Percentiles rank a stretch among this genome's conserved stretches.
phyloP scores from a whole-genome alignment of 2,888 invertebrate species.

The Nematopogon swammerdamellus region DNA sequence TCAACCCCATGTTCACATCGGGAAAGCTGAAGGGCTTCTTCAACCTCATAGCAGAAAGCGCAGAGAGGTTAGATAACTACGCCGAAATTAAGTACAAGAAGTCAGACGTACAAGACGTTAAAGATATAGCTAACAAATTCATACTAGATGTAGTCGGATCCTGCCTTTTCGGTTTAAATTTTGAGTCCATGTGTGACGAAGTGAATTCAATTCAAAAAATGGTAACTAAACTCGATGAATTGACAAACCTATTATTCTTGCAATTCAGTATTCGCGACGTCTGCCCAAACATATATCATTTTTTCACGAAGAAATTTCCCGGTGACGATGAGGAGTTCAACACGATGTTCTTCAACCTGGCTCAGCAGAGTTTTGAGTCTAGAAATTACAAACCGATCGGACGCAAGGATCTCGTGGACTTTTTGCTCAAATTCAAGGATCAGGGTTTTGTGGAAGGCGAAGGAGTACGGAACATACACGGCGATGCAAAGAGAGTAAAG shows the following conservation, averaged over 20 bases:
- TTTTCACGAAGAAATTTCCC: constrained; percentile 1
- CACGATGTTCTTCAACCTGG: constrained; percentile 4
- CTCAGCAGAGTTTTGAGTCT: constrained; percentile 4
- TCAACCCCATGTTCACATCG: constrained; percentile 14
- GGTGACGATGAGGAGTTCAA: background rate
- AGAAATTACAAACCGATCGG: constrained; percentile 8
- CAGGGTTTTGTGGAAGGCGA: constrained; percentile 12
- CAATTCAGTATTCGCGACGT: constrained; percentile 5
- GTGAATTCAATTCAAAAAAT: constrained; percentile 7
- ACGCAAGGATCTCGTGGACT: constrained; percentile 14
- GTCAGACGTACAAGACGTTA: constrained; percentile 7
- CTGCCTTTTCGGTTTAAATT: constrained; percentile 9
- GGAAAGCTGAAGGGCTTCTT: constrained; percentile 16
- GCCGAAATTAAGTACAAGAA: constrained; percentile 8
- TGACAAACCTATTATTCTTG: background rate
- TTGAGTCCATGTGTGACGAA: constrained; percentile 6
- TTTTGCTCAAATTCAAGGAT: constrained; percentile 9
- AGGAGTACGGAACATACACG: constrained; percentile 9
- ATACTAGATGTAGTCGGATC: constrained; percentile 9
- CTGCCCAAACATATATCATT: constrained; percentile 8
- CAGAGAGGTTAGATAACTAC: constrained; percentile 9
- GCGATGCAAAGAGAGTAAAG: constrained; percentile 13
- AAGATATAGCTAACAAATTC: constrained; percentile 10
- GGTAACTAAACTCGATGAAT: constrained; percentile 4
- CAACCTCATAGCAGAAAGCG: constrained; percentile 14